Base-by-base conservation (phyloP, 2,113 vertebrate species). In the Podarcis muralis region DNA sequence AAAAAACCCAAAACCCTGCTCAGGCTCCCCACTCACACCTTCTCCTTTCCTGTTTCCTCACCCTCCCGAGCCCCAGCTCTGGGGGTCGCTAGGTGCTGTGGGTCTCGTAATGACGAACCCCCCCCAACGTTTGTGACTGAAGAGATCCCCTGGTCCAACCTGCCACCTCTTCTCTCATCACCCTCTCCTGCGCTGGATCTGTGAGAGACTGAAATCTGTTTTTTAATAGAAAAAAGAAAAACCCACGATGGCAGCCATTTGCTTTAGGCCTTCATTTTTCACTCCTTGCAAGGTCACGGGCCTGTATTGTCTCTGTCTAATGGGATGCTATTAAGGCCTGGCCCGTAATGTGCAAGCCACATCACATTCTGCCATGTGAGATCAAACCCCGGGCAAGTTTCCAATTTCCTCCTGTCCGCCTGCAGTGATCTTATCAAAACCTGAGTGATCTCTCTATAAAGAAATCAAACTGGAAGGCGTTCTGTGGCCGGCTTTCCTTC, bases 381-480 rank as follows among this genome's bases (percentile, higher is more conserved):
- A 96, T 96, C 94, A 95, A 96, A 94, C 95, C 92, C 86, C 88
- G 88, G 90, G 92, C 94, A 94, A 93, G 95, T 68, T 94, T 95
- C 94, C 95, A 97, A 96, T 97, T 96, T 95, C 96, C 88, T 89
- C 93, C 94, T 96, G 96, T 96, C 96, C 96, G 92, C 91, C 89
- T 83, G 27, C 48, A 77, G 93, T 27, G 96, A 97, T 96, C 93
- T 74, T 95, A 95, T 97, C 94, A 80, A 90, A 92, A 91, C 86
- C 95, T 97, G 97, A 97, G 90, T 94, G 96, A 97, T 97, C 96
- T 95, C 92, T 87, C 0, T 0, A 20, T 25, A 3, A 48, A 18
- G 7, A n/a, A 93, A 92, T 32, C 74, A 0, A 2, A 8, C 90
- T 0, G 25, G 80, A 88, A 92, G 94, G 84, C 93, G 88, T 94